Conservation (phyloP, 2,797 vertebrate species). For the Masticophis lateralis region DNA sequence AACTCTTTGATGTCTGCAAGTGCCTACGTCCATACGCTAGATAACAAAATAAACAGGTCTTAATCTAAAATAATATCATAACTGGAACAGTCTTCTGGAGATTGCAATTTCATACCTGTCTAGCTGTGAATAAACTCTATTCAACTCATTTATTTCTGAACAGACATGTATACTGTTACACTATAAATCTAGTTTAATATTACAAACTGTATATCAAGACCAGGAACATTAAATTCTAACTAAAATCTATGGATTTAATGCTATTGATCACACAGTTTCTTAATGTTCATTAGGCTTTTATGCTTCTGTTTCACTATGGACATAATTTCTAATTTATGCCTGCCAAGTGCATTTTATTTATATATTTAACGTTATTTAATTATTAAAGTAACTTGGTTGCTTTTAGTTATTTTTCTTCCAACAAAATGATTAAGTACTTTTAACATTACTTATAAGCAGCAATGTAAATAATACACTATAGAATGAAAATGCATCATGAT, state of each 20-base stretch:
- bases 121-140: background rate
- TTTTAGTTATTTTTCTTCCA: conserved; percentile 23
- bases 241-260: background rate
- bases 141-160: background rate
- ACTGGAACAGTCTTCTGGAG: background rate
- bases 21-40: background rate
- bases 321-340: background rate
- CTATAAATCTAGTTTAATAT: background rate
- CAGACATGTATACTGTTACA: background rate
- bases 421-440: conserved; percentile 26
- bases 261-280: background rate
- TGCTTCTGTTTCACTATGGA: background rate
- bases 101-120: background rate
- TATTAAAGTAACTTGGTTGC: conserved; percentile 10
- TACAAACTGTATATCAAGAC: background rate
- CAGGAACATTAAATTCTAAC: background rate
- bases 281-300: background rate
- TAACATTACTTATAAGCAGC: background rate
- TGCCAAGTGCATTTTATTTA: conserved; percentile 32
- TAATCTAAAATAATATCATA: background rate
- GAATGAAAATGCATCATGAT: background rate
- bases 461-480: conserved; percentile 15
- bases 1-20: background rate
- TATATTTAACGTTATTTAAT: background rate
- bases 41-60: background rate